Conservation (phyloP, 2,797 vertebrate species). For the Denticeps clupeoides region DNA sequence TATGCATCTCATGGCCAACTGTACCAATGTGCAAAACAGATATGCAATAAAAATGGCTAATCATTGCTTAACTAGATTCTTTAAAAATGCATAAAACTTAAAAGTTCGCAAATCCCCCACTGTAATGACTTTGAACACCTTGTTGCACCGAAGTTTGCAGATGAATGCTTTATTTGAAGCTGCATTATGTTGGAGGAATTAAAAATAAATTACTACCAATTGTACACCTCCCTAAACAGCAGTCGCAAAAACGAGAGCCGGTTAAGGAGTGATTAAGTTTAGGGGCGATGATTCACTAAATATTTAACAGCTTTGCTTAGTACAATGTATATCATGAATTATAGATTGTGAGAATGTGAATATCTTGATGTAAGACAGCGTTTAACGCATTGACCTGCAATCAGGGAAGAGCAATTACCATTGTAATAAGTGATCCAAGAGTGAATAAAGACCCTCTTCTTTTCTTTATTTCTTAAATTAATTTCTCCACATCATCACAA, state of each 20-base stretch:
- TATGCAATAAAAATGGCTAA: constrained; percentile 48
- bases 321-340: constrained; percentile 76
- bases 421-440: constrained; percentile 66
- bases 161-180: constrained; percentile 63
- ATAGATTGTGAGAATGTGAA: constrained; percentile 64
- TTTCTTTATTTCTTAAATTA: constrained; percentile 74
- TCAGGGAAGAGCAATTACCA: constrained; percentile 70
- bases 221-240: constrained; percentile 46
- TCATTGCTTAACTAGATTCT: constrained; percentile 55
- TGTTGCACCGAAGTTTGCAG: constrained; percentile 51
- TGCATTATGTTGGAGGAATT: constrained; percentile 51
- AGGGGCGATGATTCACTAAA: constrained; percentile 71
- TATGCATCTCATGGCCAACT: background rate
- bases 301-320: constrained; percentile 77
- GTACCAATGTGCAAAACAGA: constrained; percentile 31
- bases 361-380: constrained; percentile 68
- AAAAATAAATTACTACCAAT: constrained; percentile 61
- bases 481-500: constrained; percentile 61
- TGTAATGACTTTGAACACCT: constrained; percentile 52
- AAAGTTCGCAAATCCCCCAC: constrained; percentile 62
- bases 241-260: constrained; percentile 48
- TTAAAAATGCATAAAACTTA: constrained; percentile 60
- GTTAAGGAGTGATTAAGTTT: constrained; percentile 73
- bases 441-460: constrained; percentile 51
- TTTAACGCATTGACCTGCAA: constrained; percentile 76